Evolutionary conservation across 2,797 vertebrate species (phyloP), one percentile per base, ranked within the genome.

Genomic region (Podargus strigoides): DNA sequence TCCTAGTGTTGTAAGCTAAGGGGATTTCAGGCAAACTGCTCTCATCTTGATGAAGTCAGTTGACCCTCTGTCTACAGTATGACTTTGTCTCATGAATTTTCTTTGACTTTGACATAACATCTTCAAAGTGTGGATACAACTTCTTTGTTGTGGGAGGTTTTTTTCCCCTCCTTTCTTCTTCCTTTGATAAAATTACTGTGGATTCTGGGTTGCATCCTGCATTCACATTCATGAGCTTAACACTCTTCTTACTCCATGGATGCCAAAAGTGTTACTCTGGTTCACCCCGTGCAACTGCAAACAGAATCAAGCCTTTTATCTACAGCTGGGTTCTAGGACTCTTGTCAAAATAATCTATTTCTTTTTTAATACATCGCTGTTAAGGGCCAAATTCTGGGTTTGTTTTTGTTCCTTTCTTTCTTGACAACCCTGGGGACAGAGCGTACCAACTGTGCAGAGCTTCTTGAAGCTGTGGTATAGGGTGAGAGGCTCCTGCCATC

Each of bases 251-350:
- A 37, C 26, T 64, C 24, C 14, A 26, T 3, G 7, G 60, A 27
- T 3, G 3, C n/a, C 19, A 32, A 14, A 47, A 87, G 14, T 0
- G 0, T 86, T 58, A 17, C 10, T n/a, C 23, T 30, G 42, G 30
- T 84, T 75, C 42, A 23, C 6, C 10, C 39, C 42, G 12, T 70
- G 66, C 9, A 59, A 12, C 42, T 56, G 47, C 37, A 53, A 77
- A 37, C 30, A 62, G 68, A 59, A 66, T 53, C 36, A 69, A 92
- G 12, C 8, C 59, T 92, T 90, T 86, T 69, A 58, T 77, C 52
- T 69, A 9, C 12, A 58, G 37, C 4, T 72, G 55, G 22, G 11
- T 60, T 78, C 55, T 46, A 19, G 44, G 32, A 53, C 15, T 41
- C 21, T 14, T 72, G 22, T 72, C 26, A 94, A 90, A 85, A 83